phyloP scores from a whole-genome alignment of 2,888 invertebrate genomes.

The Abrostola triplasia region DNA sequence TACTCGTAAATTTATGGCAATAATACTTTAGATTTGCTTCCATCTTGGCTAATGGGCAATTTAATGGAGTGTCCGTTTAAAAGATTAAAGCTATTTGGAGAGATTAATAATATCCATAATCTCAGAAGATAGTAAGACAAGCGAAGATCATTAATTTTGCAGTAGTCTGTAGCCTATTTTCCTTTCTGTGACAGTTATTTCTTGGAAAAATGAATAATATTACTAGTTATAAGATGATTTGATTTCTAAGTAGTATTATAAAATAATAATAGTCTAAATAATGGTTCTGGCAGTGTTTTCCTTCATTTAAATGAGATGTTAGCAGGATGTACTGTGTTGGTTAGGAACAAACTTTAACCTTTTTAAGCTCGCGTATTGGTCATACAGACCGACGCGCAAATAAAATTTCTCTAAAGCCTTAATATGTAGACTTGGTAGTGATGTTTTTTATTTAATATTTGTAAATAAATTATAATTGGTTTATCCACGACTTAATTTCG shows the following conservation, averaged over 20 bases:
- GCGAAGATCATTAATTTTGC: slow-evolving; percentile 6
- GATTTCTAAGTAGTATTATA: background rate
- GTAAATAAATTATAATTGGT: no score
- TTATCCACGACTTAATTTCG: no score
- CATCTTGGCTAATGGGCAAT: slow-evolving; percentile 13
- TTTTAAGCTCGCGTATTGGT: background rate
- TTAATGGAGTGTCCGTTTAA: slow-evolving; percentile 20
- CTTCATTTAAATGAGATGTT: slow-evolving; percentile 60
- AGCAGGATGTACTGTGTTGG: slow-evolving; percentile 72
- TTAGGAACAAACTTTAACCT: slow-evolving; percentile 39
- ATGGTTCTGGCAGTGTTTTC: slow-evolving; percentile 19
- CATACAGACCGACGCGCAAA: background rate
- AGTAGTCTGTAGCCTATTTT: slow-evolving; percentile 7
- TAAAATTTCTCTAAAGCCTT: no score
- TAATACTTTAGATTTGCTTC: slow-evolving; percentile 21
- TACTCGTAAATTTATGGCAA: slow-evolving; percentile 21
- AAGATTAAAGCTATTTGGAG: slow-evolving; percentile 19
- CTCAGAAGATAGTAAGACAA: background rate
- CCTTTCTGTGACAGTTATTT: slow-evolving; percentile 13
- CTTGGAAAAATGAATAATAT: background rate
- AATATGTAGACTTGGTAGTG: no score
- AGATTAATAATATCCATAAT: slow-evolving; percentile 15
- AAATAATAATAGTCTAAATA: slow-evolving; percentile 4
- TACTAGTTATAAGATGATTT: background rate
- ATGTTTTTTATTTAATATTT: no score